Evolutionary conservation across 2,888 invertebrate species (phyloP).

Genomic region (Phyto melanocephala): DNA sequence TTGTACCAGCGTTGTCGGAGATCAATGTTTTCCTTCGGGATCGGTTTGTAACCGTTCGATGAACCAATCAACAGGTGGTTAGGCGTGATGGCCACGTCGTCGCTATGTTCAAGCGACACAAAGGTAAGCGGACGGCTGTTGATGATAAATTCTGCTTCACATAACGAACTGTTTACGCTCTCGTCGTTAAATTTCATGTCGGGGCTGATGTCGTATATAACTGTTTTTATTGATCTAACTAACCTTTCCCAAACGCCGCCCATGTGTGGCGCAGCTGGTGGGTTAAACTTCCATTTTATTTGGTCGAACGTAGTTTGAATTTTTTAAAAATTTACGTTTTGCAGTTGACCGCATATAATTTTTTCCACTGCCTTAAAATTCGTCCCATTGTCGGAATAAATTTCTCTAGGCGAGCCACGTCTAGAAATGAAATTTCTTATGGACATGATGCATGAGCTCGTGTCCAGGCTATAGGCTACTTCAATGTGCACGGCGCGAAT

Average conservation of each 20-base stretch:
- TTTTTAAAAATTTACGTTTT: background rate
- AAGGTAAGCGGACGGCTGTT: background rate
- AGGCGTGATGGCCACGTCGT: background rate
- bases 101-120: background rate
- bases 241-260: background rate
- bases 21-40: slow-evolving; percentile 1
- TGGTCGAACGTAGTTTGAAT: background rate
- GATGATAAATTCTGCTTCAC: background rate
- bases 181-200: background rate
- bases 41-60: background rate
- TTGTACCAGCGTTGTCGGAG: slow-evolving; percentile 47
- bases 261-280: background rate
- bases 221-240: background rate
- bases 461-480: slow-evolving; percentile 58
- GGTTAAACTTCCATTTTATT: background rate
- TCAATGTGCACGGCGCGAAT: slow-evolving; percentile 38
- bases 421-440: slow-evolving; percentile 43
- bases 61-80: background rate
- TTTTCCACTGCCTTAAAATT: slow-evolving; percentile 44
- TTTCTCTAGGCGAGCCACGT: slow-evolving; percentile 13
- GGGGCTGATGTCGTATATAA: background rate
- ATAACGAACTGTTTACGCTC: background rate
- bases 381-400: slow-evolving; percentile 52
- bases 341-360: background rate
- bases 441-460: slow-evolving; percentile 52